A percentile compares a stretch with the other conserved stretches of the same genome.
Evolutionary conservation across 92 coral and sea anemone species (phyloP).

Genomic region (Paragorgia papillata): DNA sequence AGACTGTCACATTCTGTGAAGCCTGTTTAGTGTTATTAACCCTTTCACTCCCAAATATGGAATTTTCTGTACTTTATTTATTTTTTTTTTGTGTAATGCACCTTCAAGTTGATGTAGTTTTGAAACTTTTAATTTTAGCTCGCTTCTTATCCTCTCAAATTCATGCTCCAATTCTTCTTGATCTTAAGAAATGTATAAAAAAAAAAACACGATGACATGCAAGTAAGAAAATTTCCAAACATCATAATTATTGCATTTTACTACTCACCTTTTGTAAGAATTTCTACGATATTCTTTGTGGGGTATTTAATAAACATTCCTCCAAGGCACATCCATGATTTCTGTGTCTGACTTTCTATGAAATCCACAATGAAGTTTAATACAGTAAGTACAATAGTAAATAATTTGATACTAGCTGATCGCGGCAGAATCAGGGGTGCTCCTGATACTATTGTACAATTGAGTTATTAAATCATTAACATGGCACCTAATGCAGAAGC

Average conservation of each 20-base stretch:
- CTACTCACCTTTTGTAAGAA: constrained; percentile 73
- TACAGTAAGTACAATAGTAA: no score
- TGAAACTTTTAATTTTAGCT: constrained; percentile 78
- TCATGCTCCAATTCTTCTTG: constrained; percentile 78
- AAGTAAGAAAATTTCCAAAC: neutral
- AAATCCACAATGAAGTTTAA: neutral
- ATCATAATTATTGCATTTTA: neutral
- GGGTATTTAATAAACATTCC: constrained; percentile 81
- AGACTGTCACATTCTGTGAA: no score
- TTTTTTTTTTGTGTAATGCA: no score
- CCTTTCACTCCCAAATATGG: no score
- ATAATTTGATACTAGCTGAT: no score
- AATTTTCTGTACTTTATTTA: no score
- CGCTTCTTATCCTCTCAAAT: constrained; percentile 60
- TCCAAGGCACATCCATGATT: constrained; percentile 93
- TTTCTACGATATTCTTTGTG: constrained; percentile 58
- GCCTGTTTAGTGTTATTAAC: no score
- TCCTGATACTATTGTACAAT: no score
- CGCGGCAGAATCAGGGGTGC: no score
- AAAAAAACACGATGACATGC: neutral
- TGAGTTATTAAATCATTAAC: no score
- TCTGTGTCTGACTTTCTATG: constrained; percentile 16
- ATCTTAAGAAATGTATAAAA: constrained; percentile 50
- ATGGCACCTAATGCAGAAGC: no score
- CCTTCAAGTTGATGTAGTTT: constrained; percentile 92